phyloP scores from a whole-genome alignment of 2,888 invertebrate genomes.

The Phlogophora meticulosa region DNA sequence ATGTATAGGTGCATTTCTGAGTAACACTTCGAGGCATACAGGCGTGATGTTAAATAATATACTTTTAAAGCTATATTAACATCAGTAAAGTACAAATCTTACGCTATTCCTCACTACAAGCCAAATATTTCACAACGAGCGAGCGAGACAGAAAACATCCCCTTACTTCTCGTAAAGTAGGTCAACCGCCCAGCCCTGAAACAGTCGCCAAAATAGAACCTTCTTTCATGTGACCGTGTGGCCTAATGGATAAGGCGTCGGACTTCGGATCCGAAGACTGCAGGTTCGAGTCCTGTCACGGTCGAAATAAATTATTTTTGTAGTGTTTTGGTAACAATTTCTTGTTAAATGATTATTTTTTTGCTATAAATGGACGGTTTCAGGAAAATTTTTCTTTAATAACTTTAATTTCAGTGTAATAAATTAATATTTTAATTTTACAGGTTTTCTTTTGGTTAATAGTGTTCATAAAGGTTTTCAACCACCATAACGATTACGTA shows the following conservation, averaged over 20 bases:
- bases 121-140: neutral
- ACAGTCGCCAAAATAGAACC: constrained; percentile 32
- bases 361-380: neutral
- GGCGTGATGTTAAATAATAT: too few relatives aligned
- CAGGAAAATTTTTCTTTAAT: neutral
- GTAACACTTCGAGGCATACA: too few relatives aligned
- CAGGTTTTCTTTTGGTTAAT: neutral
- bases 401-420: neutral
- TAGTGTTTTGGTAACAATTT: neutral
- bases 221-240: constrained; percentile 88
- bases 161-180: constrained; percentile 34
- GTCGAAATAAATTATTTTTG: constrained; percentile 67
- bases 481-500: too few relatives aligned
- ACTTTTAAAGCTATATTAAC: too few relatives aligned
- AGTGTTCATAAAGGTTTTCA: too few relatives aligned
- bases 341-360: neutral
- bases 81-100: neutral
- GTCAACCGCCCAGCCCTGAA: constrained; percentile 49
- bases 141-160: constrained; percentile 15
- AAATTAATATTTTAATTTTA: neutral
- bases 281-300: constrained; percentile 93
- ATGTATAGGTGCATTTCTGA: too few relatives aligned
- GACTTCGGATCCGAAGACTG: constrained; percentile 94
- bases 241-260: constrained; percentile 94
- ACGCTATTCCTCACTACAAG: neutral